phyloP scores from a whole-genome alignment of 2,888 invertebrate species.

The Rhorus exstirpatorius region DNA sequence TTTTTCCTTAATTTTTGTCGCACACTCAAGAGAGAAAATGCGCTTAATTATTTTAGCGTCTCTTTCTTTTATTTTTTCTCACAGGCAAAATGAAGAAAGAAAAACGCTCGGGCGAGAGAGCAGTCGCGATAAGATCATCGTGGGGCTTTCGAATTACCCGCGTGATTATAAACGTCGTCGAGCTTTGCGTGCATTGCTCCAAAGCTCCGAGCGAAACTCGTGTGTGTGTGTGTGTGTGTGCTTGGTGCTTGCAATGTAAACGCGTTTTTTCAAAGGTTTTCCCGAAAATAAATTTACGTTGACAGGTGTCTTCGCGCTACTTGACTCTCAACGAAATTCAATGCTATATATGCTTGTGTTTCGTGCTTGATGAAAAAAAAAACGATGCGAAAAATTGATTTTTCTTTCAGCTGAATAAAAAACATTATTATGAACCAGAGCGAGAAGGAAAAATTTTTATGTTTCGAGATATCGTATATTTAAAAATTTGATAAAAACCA shows the following conservation, averaged over 20 bases:
- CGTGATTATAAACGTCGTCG: constrained; percentile 56
- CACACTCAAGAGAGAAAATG: constrained; percentile 53
- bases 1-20: constrained; percentile 78
- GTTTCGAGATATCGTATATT: too few species aligned
- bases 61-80: constrained; percentile 34
- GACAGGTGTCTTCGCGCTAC: background rate
- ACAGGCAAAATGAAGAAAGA: constrained; percentile 15
- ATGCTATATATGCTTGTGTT: background rate
- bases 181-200: constrained; percentile 43
- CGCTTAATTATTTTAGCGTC: constrained; percentile 60
- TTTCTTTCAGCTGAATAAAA: too few species aligned
- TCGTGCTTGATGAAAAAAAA: background rate
- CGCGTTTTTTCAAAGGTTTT: constrained; percentile 30
- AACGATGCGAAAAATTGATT: too few species aligned
- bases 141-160: constrained; percentile 34
- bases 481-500: too few species aligned
- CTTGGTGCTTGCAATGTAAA: constrained; percentile 28
- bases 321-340: background rate
- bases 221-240: too few species aligned
- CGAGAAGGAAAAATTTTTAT: too few species aligned
- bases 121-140: constrained; percentile 46
- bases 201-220: constrained; percentile 29
- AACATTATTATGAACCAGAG: too few species aligned
- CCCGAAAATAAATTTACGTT: background rate
- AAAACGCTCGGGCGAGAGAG: constrained; percentile 22